Conservation (phyloP, 1,140 invertebrate species). For the Diabrotica virgifera region DNA sequence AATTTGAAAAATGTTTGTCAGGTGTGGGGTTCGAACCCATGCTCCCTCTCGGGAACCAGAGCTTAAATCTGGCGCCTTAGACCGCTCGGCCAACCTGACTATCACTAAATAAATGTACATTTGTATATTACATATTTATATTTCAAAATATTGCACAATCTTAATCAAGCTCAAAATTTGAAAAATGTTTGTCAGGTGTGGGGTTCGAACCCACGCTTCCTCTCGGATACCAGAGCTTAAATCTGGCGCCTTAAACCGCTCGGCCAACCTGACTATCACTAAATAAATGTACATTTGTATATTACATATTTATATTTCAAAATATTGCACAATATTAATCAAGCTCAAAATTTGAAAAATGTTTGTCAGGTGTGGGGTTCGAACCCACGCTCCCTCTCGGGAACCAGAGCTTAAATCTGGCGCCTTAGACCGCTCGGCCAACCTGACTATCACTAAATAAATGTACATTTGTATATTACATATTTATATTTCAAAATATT, state of each 20-base stretch:
- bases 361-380: slow-evolving; percentile 60
- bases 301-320: no score
- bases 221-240: slow-evolving; percentile 54
- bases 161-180: no score
- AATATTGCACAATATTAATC: no score
- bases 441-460: slow-evolving; percentile 45
- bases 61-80: slow-evolving; percentile 61
- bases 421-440: slow-evolving; percentile 61
- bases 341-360: no score
- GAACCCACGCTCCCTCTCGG: slow-evolving; percentile 57
- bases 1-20: no score
- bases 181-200: slow-evolving; percentile 57
- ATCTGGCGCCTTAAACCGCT: slow-evolving; percentile 60
- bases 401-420: slow-evolving; percentile 61
- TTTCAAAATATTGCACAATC: no score
- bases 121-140: no score
- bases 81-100: slow-evolving; percentile 60
- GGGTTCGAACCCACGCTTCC: slow-evolving; percentile 57
- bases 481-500: no score
- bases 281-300: no score
- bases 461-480: no score
- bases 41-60: slow-evolving; percentile 57
- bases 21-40: slow-evolving; percentile 30
- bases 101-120: no score
- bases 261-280: slow-evolving; percentile 52